Evolutionary conservation across 2,113 vertebrate genomes (phyloP), one percentile per base, ranked within the genome.

Genomic region (Dipodomys stephensi): DNA sequence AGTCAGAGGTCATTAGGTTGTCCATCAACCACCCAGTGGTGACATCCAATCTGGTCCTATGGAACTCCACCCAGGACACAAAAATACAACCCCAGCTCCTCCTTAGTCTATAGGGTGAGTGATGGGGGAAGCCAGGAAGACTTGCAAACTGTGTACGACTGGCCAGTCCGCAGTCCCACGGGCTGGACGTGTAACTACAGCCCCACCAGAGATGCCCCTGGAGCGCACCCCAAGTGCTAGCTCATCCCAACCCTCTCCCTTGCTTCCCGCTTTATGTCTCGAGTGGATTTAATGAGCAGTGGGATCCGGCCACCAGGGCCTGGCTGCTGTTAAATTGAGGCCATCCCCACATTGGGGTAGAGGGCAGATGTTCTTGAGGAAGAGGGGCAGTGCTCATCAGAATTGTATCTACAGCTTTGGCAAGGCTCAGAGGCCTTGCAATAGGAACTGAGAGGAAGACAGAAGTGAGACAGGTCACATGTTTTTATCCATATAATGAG

Each of bases 401-500:
- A 32, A 90, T 49, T 16, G 8, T 15, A 57, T 64, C 79, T 39
- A 79, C 30, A 72, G 7, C 57, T 23, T 9, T 30, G 77, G 30
- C 5, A 79, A 39, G 44, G 71, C 10, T 25, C 69, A 74, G 25
- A 81, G 28, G 32, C 64, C 80, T n/a, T 77, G 67, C 85, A 91
- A 73, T 18, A 35, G 30, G 32, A 68, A 72, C 35, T 46, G 7
- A 72, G 49, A 83, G 44, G 78, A 76, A 30, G 20, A 64, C 87
- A 77, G 82, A 86, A 88, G 72, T 73, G n/a, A 92, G n/a, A 46
- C 9, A 25, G 2, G 1, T 35, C 76, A 27, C 35, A 23, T 18
- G 15, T n/a, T 89, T 93, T 94, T 71, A 69, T 74, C 22, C 15
- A 84, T 67, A 57, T 68, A 79, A 73, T 44, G 84, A 62, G 83